Conservation (phyloP, 2,888 invertebrate species). For the Oligia strigilis region DNA sequence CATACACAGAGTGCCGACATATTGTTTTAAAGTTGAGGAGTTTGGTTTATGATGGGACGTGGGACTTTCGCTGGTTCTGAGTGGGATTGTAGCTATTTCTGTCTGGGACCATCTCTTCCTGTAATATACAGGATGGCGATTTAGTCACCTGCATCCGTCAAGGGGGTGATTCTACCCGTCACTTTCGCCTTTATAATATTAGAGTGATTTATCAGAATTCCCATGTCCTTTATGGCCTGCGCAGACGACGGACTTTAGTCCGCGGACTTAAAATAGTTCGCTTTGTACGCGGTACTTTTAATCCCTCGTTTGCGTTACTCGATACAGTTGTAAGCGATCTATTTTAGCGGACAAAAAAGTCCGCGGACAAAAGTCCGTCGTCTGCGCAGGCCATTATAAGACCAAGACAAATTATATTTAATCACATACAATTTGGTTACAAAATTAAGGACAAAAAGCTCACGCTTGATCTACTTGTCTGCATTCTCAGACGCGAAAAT, state of each 20-base stretch:
- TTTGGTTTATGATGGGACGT: slow-evolving; percentile 44
- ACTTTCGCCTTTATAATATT: not conserved
- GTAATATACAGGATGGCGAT: not conserved
- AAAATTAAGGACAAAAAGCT: slow-evolving; percentile 39
- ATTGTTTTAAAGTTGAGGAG: slow-evolving; percentile 38
- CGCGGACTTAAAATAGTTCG: too few relatives aligned
- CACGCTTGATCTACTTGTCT: slow-evolving; percentile 23
- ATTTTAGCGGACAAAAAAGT: too few relatives aligned
- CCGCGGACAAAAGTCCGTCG: too few relatives aligned
- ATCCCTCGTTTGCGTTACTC: too few relatives aligned
- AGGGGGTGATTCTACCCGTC: too few relatives aligned
- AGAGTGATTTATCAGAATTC: not conserved
- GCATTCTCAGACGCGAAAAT: slow-evolving; percentile 22
- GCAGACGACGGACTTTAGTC: too few relatives aligned
- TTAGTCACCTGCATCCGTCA: not conserved
- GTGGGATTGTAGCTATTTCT: slow-evolving; percentile 20
- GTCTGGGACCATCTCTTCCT: not conserved
- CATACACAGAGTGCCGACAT: slow-evolving; percentile 47
- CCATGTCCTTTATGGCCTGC: slow-evolving; percentile 7
- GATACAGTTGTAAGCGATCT: too few relatives aligned
- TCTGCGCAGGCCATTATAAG: too few relatives aligned
- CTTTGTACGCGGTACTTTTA: too few relatives aligned
- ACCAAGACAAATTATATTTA: not conserved
- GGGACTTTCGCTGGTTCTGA: slow-evolving; percentile 41
- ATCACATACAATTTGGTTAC: slow-evolving; percentile 31